Evolutionary conservation across 2,113 vertebrate species (phyloP).

Genomic region (Neogale vison): DNA sequence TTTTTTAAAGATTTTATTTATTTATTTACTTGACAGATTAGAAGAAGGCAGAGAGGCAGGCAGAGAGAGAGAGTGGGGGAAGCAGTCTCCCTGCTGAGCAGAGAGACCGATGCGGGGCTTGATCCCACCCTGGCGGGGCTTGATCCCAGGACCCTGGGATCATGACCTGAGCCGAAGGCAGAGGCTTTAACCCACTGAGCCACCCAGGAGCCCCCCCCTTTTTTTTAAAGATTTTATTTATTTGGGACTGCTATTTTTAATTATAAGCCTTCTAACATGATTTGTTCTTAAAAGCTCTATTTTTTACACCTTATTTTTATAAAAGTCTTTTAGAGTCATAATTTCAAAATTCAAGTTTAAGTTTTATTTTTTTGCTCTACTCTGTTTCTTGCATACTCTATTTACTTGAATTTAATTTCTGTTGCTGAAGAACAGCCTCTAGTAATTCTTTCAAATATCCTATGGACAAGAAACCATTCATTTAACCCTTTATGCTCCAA

Average conservation of each 20-base stretch:
- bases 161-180: no score
- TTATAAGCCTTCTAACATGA: neutral
- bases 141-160: no score
- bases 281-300: neutral
- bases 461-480: neutral
- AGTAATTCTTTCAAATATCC: constrained; percentile 11
- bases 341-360: neutral
- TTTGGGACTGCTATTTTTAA: neutral
- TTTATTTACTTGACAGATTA: no score
- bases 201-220: no score
- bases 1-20: no score
- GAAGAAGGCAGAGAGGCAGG: no score
- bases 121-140: no score
- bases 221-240: no score
- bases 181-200: no score
- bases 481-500: neutral
- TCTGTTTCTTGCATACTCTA: neutral
- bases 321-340: neutral
- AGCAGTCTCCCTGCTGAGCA: no score
- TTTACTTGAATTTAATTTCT: neutral
- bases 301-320: neutral
- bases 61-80: no score
- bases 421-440: neutral
- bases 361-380: neutral
- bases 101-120: no score